Evolutionary conservation across 1,140 invertebrate species (phyloP), one percentile per base, ranked within the genome.

Genomic region (Microplitis mediator): DNA sequence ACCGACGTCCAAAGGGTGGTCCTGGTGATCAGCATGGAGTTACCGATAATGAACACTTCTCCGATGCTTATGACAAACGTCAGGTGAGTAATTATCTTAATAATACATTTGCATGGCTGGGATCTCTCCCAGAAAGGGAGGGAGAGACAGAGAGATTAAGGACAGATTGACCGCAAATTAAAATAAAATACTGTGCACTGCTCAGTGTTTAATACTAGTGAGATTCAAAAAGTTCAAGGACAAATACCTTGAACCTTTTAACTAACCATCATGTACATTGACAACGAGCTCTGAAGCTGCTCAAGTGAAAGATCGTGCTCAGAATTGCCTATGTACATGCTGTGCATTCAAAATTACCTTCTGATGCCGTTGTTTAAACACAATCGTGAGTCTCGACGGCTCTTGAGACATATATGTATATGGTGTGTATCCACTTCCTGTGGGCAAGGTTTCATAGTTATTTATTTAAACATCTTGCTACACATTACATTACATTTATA

Each of bases 11-110:
- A 69, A 45, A 45, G 8, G 39, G 39, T 45, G 75, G 65, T 73
- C 63, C 71, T 70, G 69, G 78, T 74, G 69, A 76, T 35, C 62
- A 81, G 68, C 71, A 72, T 61, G 78, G 71, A 74, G 79, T 74
- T 76, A 78, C 76, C 36, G 79, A 76, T 71, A 84, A 86, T 69
- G 84, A 86, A 58, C 81, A 82, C 51, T 80, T 78, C 54, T 72
- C 82, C 45, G 85, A 87, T 62, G 77, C 82, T 63, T 80, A 82
- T 70, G 83, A 86, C 45, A 82, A 81, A 71, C 81, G 85, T 45
- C 81, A 85, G 84, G 86, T 87, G 74, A 75, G 74, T 66, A 14
- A 35, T n/a, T 23, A 31, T 34, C 11, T 45, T 45, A 23, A 4
- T 16, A 23, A 39, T 11, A 4, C 35, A n/a, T 62, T 62, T 16